Evolutionary conservation across 2,797 vertebrate species (phyloP), one percentile per base, ranked within the genome.

Genomic region (Chrosomus eos): DNA sequence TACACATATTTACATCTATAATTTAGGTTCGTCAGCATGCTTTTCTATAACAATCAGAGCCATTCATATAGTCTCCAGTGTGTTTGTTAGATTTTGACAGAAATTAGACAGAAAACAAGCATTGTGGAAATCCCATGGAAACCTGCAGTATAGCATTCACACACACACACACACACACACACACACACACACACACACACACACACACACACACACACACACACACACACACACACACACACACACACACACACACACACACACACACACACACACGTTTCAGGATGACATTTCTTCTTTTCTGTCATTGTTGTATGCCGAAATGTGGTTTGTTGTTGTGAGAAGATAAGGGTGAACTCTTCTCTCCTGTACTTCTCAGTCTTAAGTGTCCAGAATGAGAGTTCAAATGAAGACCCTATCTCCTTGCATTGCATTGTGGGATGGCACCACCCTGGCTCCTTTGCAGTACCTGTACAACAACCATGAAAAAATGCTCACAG

Each of bases 81-180:
- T 2, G 28, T 86, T 82, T 51, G 8, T 60, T 82, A n/a, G n/a
- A n/a, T n/a, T n/a, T n/a, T n/a, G n/a, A n/a, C 10, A 75, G n/a
- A n/a, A n/a, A n/a, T n/a, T n/a, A n/a, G n/a, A n/a, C n/a, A 83
- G 43, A 43, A 83, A 75, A 48, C 40, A 82, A 72, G n/a, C 80
- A 66, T 53, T 74, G 62, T 76, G 45, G 5, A 66, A 70, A 60
- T 79, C 31, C 38, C 7, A 43, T 78, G 36, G 26, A 7, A 43
- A 28, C 19, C 26, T 70, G 36, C n/a, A 53, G 48, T 67, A 53
- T 7, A 62, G 58, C 82, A 66, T 60, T 70, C 36, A 36, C 76
- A 48, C 38, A 31, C 43, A 16, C 40, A n/a, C 38, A 45, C 51
- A 31, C 53, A 72, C 13, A 60, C 51, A 60, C 48, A 51, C 48